Conservation (phyloP, 2,888 invertebrate genomes). For the Cremastinae sp. region DNA sequence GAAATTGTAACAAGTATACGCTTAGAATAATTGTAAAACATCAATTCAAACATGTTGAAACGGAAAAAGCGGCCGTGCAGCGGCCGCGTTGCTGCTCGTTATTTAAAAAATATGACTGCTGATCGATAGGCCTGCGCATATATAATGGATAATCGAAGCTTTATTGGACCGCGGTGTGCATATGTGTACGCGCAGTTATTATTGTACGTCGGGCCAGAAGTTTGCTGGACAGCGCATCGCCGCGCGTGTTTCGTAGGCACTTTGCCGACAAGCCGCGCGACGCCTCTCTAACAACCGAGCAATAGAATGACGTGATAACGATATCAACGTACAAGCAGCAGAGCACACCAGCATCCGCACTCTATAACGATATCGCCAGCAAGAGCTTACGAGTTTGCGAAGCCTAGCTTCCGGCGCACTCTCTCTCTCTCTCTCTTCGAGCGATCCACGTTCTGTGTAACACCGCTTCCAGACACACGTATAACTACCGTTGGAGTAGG, state of each 20-base stretch:
- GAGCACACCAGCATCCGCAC: constrained; percentile 33
- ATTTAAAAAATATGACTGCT: no score
- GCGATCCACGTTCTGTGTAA: constrained; percentile 41
- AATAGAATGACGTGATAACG: constrained; percentile 60
- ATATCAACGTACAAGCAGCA: constrained; percentile 51
- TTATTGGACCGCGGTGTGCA: no score
- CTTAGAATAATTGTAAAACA: no score
- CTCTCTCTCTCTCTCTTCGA: no score
- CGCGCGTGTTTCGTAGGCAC: constrained; percentile 47
- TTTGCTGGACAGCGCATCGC: constrained; percentile 11
- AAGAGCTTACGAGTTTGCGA: constrained; percentile 22
- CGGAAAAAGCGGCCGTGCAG: no score
- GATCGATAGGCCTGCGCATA: no score
- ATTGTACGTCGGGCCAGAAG: no score
- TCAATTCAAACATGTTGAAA: no score
- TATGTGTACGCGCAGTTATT: no score
- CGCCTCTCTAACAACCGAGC: constrained; percentile 46
- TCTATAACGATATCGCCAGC: constrained; percentile 11
- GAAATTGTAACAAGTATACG: no score
- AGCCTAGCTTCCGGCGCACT: constrained; percentile 54
- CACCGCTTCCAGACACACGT: constrained; percentile 33
- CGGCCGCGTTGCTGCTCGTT: no score
- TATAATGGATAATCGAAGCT: no score
- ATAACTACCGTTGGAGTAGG: constrained; percentile 61
- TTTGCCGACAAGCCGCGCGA: constrained; percentile 15